Evolutionary conservation across 2,113 vertebrate species (phyloP), one percentile per base, ranked within the genome.

Genomic region (Leiothrix lutea): DNA sequence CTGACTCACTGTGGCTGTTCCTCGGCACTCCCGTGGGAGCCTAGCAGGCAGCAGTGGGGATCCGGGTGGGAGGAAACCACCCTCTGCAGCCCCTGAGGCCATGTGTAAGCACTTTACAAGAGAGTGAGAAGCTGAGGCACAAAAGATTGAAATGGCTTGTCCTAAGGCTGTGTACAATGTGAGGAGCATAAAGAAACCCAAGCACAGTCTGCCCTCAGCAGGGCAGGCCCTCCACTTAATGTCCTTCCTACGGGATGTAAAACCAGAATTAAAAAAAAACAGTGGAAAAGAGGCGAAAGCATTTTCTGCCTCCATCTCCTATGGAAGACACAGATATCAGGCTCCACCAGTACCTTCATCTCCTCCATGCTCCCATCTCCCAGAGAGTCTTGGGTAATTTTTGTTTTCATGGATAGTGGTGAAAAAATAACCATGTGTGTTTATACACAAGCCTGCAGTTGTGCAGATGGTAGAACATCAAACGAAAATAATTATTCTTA

Each of bases 401-500:
- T 40, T 54, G 28, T 40, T 91, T 58, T 38, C 20, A 8, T 5
- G 4, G 19, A 28, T 36, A 62, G 20, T 19, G 19, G 26, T 62
- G 47, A 66, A 90, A 73, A 90, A 35, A 11, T 47, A 58, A 47
- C 62, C 17, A 2, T 7, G 10, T 77, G 54, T 53, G 26, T 61
- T 80, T 80, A 48, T 48, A 26, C 7, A 36, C 33, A 62, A 77
- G 38, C 23, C 33, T 72, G 56, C 22, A 50, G 42, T 60, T 77
- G 26, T 51, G 36, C 51, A 61, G 48, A n/a, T 35, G 36, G n/a
- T 86, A 45, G 16, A 51, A 20, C 3, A 65, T 28, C 38, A 80
- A 57, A 56, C 18, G 70, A 90, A 96, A 92, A 91, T 83, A 51
- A 15, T 51, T 90, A 60, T 61, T 88, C 66, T 88, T 64, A 14